Base-by-base conservation (phyloP, 2,113 vertebrate species). In the Ahaetulla prasina region DNA sequence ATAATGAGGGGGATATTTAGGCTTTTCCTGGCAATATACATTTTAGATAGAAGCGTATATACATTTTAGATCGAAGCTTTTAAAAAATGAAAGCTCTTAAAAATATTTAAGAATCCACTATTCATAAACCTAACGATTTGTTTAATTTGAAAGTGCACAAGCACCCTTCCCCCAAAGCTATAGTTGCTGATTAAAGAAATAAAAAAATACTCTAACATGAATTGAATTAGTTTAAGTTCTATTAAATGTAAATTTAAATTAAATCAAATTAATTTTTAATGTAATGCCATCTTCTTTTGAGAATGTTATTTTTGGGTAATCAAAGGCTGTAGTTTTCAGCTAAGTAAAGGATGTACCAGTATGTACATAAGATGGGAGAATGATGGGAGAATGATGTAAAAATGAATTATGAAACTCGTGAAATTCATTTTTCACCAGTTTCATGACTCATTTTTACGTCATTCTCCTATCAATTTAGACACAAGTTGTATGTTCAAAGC, bases 1-100 rank as follows among this genome's bases (percentile, higher is more conserved):
- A 94, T 97, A 97, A 92, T 35, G 94, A 94, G 96, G 94, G 95
- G 94, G 96, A 96, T 98, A 98, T 98, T 98, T 97, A 97, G 97
- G 96, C 96, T 96, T 97, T 60, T 97, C 96, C 97, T 94, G 95
- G 94, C 97, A 97, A n/a, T n/a, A n/a, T n/a, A n/a, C n/a, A n/a
- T n/a, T n/a, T n/a, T n/a, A n/a, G n/a, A n/a, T n/a, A n/a, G n/a
- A n/a, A n/a, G n/a, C n/a, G n/a, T n/a, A 97, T 98, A 97, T 98
- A 98, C 98, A 98, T 98, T 98, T 97, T 97, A 98, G 97, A 96
- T 95, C 97, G 98, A 98, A 98, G 97, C 96, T 98, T 98, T 98
- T 97, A 98, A 97, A 98, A 98, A 98, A 97, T 95, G 97, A 98
- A 97, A 98, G 97, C 97, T 98, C 96, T 97, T 97, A 98, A 98